These are phyloP conservation scores for Sarotherodon lohbergeri DNA, from an alignment of 2,113 vertebrate species.

Conservation along the genomic window DNA sequence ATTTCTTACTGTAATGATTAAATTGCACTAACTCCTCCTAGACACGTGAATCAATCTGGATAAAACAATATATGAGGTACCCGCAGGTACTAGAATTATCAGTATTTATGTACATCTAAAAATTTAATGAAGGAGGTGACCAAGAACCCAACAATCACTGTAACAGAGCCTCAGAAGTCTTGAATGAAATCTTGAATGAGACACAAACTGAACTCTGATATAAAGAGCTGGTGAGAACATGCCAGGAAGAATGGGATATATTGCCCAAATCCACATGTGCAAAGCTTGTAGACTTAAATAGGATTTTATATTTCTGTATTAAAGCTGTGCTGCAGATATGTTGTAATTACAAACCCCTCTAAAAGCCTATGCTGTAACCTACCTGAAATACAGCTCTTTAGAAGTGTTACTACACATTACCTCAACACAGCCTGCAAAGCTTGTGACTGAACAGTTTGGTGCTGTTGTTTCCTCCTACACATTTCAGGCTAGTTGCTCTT, in stretches of 20 bases:
- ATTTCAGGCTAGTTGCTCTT: neutral
- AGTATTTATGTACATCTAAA: neutral
- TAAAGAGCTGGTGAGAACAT: neutral
- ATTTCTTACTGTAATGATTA: neutral
- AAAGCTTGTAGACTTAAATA: neutral
- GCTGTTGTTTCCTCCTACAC: neutral
- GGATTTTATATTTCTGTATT: neutral
- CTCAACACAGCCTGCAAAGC: neutral
- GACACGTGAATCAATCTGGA: neutral
- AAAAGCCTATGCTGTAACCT: neutral
- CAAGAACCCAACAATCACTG: neutral
- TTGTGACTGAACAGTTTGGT: neutral
- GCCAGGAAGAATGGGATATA: neutral
- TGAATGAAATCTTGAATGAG: neutral
- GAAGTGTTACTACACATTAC: neutral
- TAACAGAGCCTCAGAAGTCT: neutral
- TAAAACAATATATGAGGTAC: neutral
- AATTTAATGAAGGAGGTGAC: neutral
- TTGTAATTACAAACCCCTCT: neutral
- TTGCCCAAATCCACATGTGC: neutral
- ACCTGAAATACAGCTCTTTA: neutral
- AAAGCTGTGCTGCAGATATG: neutral
- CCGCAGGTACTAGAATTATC: neutral
- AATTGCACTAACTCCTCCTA: neutral
- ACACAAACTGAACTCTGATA: neutral